These are phyloP conservation scores for Menidia beryllina DNA, from an alignment of 2,113 vertebrate species.

Conservation along the genomic window DNA sequence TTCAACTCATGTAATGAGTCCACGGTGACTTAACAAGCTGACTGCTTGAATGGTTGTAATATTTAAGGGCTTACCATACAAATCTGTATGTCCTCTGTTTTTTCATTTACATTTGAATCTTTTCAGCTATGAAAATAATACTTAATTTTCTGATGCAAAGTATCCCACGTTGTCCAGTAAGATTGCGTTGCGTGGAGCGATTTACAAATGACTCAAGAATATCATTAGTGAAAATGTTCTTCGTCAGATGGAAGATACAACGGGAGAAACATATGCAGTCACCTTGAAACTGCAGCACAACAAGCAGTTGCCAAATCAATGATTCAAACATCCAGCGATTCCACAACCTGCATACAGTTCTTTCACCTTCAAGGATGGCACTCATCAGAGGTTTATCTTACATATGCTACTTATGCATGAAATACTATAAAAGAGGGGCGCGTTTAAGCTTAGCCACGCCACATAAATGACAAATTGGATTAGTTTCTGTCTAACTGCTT, in stretches of 20 bases:
- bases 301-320: background rate
- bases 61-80: background rate
- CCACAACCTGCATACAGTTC: too few species aligned
- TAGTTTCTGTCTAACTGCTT: too few species aligned
- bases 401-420: too few species aligned
- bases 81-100: background rate
- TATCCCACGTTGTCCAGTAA: background rate
- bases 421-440: too few species aligned
- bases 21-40: conserved; percentile 9
- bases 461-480: too few species aligned
- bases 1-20: conserved; percentile 16
- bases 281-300: background rate
- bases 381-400: too few species aligned
- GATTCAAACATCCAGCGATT: too few species aligned
- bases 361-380: too few species aligned
- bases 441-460: too few species aligned
- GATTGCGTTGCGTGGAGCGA: background rate
- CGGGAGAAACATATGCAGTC: background rate
- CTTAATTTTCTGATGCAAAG: background rate
- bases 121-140: background rate
- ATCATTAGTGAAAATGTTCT: background rate
- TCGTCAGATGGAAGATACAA: background rate
- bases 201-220: background rate
- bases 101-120: background rate
- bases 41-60: background rate